A percentile compares a stretch with the other conserved stretches of the same genome.
Conservation (phyloP, 1,140 invertebrate genomes). For the Pollicipes pollicipes region DNA sequence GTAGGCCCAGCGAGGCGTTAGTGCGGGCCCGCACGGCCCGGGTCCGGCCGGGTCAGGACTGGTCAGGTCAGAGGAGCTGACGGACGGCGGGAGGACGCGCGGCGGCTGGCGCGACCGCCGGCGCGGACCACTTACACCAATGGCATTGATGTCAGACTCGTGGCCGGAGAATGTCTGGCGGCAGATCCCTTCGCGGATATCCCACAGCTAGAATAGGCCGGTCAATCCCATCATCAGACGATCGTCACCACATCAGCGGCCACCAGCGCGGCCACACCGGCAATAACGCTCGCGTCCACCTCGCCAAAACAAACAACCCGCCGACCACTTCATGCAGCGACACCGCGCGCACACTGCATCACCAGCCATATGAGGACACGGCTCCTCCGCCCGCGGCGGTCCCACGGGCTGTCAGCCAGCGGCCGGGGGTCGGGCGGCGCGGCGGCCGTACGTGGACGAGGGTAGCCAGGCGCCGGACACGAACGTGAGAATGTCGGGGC, state of each 20-base stretch:
- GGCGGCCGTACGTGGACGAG: slow-evolving; percentile 50
- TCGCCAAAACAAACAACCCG: no score
- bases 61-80: background rate
- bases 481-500: slow-evolving; percentile 88
- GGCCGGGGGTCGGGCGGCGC: no score
- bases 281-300: no score
- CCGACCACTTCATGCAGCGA: no score
- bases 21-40: no score
- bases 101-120: background rate
- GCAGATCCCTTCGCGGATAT: slow-evolving; percentile 88
- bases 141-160: slow-evolving; percentile 95
- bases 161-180: slow-evolving; percentile 97
- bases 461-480: slow-evolving; percentile 95
- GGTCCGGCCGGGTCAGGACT: no score
- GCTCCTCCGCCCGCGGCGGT: no score
- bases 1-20: background rate
- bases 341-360: background rate
- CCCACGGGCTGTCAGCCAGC: background rate
- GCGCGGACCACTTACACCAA: slow-evolving; percentile 53
- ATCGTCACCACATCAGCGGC: no score
- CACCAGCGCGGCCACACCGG: no score
- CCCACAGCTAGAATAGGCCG: slow-evolving; percentile 55
- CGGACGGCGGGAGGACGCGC: background rate
- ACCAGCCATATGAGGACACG: background rate
- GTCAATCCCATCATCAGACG: background rate